Evolutionary conservation across 2,888 invertebrate species (phyloP), one percentile per base, ranked within the genome.

Genomic region (Malthinus flaveolus): DNA sequence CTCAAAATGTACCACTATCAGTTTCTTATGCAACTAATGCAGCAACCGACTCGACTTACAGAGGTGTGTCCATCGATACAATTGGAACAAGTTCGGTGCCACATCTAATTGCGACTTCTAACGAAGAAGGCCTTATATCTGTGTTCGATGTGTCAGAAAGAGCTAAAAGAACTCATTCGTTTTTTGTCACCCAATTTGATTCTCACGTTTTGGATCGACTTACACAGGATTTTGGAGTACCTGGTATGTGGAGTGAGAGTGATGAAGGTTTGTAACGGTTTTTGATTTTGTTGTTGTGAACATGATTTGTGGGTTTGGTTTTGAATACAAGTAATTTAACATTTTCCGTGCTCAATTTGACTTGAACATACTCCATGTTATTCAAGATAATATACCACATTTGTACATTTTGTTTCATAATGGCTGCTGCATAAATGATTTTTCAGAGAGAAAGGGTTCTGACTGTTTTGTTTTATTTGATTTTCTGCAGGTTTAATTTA

Each of bases 1-100:
- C 96, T 8, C 94, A 95, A 79, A 97, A 97, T 79, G 95, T 96
- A 59, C 95, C 97, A 3, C 83, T 95, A 50, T 90, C 92, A 49
- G 86, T 92, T 32, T 90, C 91, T 39, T 89, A 90, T 75, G 93
- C 93, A 8, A 92, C 93, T 39, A 87, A 88, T 64, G 91, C 92
- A 45, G 92, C 92, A 1, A 68, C 76, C 4, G 79, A 79, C 61
- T 75, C 76, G 11, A 78, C 77, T 13, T 78, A 75, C 54, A 70
- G 74, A 63, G 68, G 70, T 6, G 62, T 68, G 7, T 61, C 69
- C 23, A 68, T 75, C 5, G 69, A 66, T 53, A 69, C 63, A 7
- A 52, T 75, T 31, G 77, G 79, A 7, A 73, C 74, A 36, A 78
- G 78, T 62, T 73, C 73, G 9, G 71, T 78, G 39, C 66, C 75